Evolutionary conservation across 2,888 invertebrate species (phyloP).

Genomic region (Rhagonycha lutea): DNA sequence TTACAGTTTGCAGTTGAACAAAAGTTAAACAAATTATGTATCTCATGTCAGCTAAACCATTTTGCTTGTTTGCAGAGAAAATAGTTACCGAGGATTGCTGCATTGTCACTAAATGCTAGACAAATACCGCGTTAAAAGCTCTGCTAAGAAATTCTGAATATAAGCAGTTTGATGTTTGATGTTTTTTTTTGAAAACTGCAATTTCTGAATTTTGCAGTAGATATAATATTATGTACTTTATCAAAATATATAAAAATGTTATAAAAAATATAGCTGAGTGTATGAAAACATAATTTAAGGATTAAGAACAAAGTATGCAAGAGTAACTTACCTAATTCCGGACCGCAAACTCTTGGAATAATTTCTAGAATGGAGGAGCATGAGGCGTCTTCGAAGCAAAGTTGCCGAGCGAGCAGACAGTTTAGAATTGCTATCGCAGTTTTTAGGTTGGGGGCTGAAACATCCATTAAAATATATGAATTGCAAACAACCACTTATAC

Average conservation of each 20-base stretch:
- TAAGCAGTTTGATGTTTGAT: not conserved
- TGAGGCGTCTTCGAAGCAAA: conserved; percentile 88
- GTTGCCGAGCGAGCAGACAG: conserved; percentile 84
- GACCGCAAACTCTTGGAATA: conserved; percentile 88
- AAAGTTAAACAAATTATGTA: not conserved
- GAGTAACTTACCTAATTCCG: conserved; percentile 79
- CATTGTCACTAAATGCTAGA: conserved; percentile 23
- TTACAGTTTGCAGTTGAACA: not conserved
- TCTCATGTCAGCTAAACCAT: conserved; percentile 11
- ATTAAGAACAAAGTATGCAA: conserved; percentile 21
- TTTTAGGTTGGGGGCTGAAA: conserved; percentile 80
- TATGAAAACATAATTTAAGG: not conserved
- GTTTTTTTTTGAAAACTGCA: not conserved
- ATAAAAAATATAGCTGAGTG: not conserved
- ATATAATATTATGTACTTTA: not conserved
- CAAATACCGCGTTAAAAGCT: conserved; percentile 17
- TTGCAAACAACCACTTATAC: conserved; percentile 24
- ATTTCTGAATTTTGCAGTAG: not conserved
- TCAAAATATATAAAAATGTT: not conserved
- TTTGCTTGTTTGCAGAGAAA: conserved; percentile 13
- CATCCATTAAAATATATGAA: conserved; percentile 30
- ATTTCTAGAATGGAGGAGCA: conserved; percentile 90
- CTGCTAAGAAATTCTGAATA: not conserved
- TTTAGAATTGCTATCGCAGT: conserved; percentile 81
- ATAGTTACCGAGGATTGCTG: conserved; percentile 13